Evolutionary conservation across 37 sponge, comb jelly and placozoan species (phyloP).

Genomic region (Ephydatia muelleri): DNA sequence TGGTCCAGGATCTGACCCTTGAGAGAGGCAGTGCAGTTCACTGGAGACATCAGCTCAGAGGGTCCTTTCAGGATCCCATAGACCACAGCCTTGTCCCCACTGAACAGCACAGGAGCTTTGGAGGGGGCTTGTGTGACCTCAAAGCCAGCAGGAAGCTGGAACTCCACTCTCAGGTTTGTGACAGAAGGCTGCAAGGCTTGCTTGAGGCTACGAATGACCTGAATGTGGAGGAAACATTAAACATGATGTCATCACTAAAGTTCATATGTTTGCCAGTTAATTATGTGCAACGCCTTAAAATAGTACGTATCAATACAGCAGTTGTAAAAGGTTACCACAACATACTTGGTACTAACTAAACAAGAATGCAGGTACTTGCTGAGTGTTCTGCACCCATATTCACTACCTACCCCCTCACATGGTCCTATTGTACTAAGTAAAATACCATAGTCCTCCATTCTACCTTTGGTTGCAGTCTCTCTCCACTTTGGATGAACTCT

Average conservation of each 20-base stretch:
- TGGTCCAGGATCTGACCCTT: slow-evolving; percentile 6
- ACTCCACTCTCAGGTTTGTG: slow-evolving; percentile 11
- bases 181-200: slow-evolving; percentile 30
- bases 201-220: slow-evolving; percentile 43
- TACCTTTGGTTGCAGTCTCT: slow-evolving; percentile 84
- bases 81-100: slow-evolving; percentile 50
- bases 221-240: neutral
- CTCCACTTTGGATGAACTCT: slow-evolving; percentile 68
- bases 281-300: too few relatives aligned
- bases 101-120: slow-evolving; percentile 43
- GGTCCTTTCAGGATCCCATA: slow-evolving; percentile 47
- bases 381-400: too few relatives aligned
- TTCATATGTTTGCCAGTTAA: too few relatives aligned
- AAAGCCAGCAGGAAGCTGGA: slow-evolving; percentile 10
- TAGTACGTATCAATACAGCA: too few relatives aligned
- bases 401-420: too few relatives aligned
- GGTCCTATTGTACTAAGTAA: too few relatives aligned
- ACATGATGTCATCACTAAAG: too few relatives aligned
- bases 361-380: too few relatives aligned
- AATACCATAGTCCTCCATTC: neutral
- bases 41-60: slow-evolving; percentile 4
- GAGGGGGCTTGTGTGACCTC: slow-evolving; percentile 22
- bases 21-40: slow-evolving; percentile 9
- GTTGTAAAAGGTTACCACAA: too few relatives aligned
- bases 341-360: too few relatives aligned